Percentiles rank a stretch among this genome's conserved stretches.
Conservation (phyloP, 2,113 vertebrate species). For the Ageneiosus marmoratus region DNA sequence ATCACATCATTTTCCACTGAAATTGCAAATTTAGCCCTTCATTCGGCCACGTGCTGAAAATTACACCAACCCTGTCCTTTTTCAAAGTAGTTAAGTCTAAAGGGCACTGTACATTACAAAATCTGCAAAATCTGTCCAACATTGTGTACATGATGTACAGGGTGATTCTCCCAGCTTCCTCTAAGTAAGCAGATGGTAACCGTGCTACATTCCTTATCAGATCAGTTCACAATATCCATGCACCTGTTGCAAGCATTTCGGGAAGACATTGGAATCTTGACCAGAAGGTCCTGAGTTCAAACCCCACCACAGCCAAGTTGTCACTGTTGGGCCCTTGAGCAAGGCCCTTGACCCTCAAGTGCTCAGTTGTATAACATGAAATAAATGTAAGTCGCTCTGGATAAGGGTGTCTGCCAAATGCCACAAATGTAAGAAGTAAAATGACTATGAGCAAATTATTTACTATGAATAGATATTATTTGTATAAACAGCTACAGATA, state of each 20-base stretch:
- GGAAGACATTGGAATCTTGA: no score
- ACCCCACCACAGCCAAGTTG: no score
- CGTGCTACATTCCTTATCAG: neutral
- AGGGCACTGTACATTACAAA: neutral
- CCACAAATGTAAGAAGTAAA: no score
- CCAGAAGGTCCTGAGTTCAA: no score
- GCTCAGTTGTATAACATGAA: no score
- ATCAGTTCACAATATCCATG: neutral
- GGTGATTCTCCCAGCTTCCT: neutral
- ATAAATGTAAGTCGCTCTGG: no score
- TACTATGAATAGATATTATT: neutral
- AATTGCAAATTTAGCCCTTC: neutral
- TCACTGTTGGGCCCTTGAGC: no score
- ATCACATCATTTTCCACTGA: slow-evolving; percentile 43
- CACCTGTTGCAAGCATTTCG: neutral
- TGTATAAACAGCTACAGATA: neutral
- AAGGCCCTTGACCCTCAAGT: no score
- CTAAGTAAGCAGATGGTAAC: neutral
- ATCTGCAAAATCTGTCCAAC: neutral
- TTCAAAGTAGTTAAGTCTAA: slow-evolving; percentile 4
- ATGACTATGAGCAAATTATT: neutral
- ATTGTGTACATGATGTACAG: neutral
- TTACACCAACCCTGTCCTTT: neutral
- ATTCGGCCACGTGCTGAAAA: neutral
- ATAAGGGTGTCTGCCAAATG: no score